A percentile compares a stretch with the other conserved stretches of the same genome.
These are phyloP conservation scores for Escarpia spicata DNA, from an alignment of 2,888 invertebrate genomes.

Conservation along the genomic window DNA sequence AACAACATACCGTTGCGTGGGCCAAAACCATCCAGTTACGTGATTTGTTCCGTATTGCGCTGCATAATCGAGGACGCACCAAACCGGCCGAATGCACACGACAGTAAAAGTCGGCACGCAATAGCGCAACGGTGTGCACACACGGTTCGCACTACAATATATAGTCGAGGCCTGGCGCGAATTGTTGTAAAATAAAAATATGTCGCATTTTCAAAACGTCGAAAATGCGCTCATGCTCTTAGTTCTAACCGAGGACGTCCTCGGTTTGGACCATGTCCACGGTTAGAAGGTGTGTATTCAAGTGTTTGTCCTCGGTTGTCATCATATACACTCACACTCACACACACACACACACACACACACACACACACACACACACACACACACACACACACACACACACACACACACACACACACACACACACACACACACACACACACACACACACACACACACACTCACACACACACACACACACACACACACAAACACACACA, in stretches of 20 bases:
- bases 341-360: conserved; percentile 23
- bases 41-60: no score
- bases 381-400: conserved; percentile 28
- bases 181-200: not conserved
- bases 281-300: conserved; percentile 13
- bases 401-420: conserved; percentile 29
- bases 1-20: no score
- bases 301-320: not conserved
- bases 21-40: no score
- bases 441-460: no score
- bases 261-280: not conserved
- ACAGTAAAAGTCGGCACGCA: not conserved
- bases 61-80: no score
- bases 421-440: conserved; percentile 5
- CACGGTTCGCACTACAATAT: not conserved
- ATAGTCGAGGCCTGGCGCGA: not conserved
- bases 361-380: conserved; percentile 28
- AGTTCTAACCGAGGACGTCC: not conserved
- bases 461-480: no score
- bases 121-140: not conserved
- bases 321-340: not conserved
- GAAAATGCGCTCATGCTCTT: not conserved
- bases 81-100: no score
- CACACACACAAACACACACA: no score
- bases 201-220: not conserved